phyloP scores from a whole-genome alignment of 35 echinoderm and acorn worm species.

The Chiridota heheva region DNA sequence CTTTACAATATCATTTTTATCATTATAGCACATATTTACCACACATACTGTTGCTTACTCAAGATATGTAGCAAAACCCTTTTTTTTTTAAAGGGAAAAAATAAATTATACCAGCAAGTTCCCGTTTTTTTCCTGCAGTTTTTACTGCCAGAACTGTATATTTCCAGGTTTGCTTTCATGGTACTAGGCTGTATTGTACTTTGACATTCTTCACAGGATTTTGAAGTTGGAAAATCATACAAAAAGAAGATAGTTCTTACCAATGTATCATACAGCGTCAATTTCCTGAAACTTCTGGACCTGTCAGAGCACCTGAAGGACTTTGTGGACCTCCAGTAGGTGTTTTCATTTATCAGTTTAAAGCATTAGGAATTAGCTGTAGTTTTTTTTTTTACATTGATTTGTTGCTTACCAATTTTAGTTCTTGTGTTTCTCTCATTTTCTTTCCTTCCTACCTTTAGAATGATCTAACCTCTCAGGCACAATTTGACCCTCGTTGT shows the following conservation, averaged over 20 bases:
- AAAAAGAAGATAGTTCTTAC: constrained; percentile 94
- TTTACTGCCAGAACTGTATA: too few relatives aligned
- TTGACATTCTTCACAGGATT: too few relatives aligned
- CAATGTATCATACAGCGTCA: constrained; percentile 99
- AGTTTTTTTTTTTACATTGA: neutral
- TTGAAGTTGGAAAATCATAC: constrained; percentile 94
- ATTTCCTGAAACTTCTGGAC: constrained; percentile 88
- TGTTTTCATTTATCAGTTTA: neutral
- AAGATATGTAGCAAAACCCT: too few relatives aligned
- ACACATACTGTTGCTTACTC: too few relatives aligned
- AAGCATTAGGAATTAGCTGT: neutral
- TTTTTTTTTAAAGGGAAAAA: too few relatives aligned
- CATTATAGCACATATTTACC: too few relatives aligned
- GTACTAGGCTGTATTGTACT: too few relatives aligned
- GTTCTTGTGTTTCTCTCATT: neutral
- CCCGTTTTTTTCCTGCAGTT: too few relatives aligned
- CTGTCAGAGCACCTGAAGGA: constrained; percentile 94
- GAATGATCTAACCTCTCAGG: neutral
- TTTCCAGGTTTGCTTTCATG: too few relatives aligned
- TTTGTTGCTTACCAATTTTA: neutral
- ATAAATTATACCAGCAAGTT: too few relatives aligned
- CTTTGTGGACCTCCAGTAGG: constrained; percentile 93
- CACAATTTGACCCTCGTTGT: too few relatives aligned
- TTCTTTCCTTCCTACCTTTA: neutral
- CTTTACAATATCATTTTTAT: too few relatives aligned